phyloP scores from a whole-genome alignment of 64 coral and sea anemone species.

The Stichodactyla helianthus region DNA sequence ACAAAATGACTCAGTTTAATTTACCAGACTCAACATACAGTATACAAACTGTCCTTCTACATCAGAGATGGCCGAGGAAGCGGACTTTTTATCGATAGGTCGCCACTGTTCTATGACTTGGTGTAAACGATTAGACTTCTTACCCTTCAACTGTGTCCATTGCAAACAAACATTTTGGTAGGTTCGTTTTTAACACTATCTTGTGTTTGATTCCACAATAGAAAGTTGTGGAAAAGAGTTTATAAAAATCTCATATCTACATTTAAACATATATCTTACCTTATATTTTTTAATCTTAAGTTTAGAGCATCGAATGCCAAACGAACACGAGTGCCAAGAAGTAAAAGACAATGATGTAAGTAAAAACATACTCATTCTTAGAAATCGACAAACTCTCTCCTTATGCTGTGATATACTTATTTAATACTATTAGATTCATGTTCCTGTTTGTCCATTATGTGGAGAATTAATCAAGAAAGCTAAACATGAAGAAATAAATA shows the following conservation, averaged over 20 bases:
- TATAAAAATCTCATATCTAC: not conserved
- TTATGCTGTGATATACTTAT: not conserved
- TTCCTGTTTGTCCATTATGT: constrained; percentile 94
- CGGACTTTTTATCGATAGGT: constrained; percentile 84
- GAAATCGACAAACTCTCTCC: too few species aligned
- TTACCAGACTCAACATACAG: not conserved
- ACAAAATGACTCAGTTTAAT: constrained; percentile 46
- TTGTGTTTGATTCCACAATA: not conserved
- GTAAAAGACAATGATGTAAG: constrained; percentile 71
- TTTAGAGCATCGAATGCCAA: constrained; percentile 77
- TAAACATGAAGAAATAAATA: constrained; percentile 71
- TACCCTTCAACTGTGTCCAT: constrained; percentile 75
- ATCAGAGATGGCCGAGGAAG: constrained; percentile 61
- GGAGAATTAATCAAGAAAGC: constrained; percentile 82
- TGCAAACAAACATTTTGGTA: constrained; percentile 91
- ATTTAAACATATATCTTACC: not conserved
- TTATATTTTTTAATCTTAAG: constrained; percentile 33
- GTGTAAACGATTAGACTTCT: constrained; percentile 86
- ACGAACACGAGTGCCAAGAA: constrained; percentile 64
- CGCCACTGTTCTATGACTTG: constrained; percentile 68
- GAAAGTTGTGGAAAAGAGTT: not conserved
- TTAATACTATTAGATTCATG: constrained; percentile 49
- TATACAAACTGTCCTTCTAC: constrained; percentile 10
- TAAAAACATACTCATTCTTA: not conserved
- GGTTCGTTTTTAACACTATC: not conserved